Conservation (phyloP, 92 coral and sea anemone genomes). For the Epizoanthus fatuus region DNA sequence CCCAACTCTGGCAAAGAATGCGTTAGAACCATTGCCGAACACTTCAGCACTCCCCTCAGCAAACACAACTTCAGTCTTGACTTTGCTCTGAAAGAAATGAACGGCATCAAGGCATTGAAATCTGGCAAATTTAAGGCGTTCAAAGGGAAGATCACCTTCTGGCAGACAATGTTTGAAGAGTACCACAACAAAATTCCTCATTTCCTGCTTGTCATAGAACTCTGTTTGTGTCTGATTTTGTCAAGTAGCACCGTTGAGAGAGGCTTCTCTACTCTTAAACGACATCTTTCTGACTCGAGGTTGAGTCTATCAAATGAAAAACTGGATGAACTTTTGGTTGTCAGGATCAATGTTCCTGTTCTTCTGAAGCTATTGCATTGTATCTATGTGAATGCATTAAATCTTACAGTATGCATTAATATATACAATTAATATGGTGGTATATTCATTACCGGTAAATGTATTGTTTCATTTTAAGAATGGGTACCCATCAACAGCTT, state of each 20-base stretch:
- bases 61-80: constrained; percentile 40
- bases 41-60: constrained; percentile 37
- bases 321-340: constrained; percentile 47
- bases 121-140: constrained; percentile 37
- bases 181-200: constrained; percentile 37
- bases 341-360: constrained; percentile 48
- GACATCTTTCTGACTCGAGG: constrained; percentile 52
- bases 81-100: constrained; percentile 44
- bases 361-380: constrained; percentile 33
- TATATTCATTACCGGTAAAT: too few species aligned
- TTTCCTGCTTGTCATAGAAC: constrained; percentile 48
- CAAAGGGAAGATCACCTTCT: constrained; percentile 36
- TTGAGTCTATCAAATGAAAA: constrained; percentile 36
- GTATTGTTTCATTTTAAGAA: too few species aligned
- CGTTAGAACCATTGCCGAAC: constrained; percentile 36
- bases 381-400: neutral
- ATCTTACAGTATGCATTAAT: neutral
- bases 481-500: too few species aligned
- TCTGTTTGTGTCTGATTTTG: constrained; percentile 52
- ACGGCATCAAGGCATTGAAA: constrained; percentile 42
- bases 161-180: constrained; percentile 41
- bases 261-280: constrained; percentile 51
- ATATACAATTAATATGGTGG: too few species aligned
- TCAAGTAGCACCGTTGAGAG: constrained; percentile 53
- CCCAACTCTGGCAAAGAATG: constrained; percentile 27